Evolutionary conservation across 2,113 vertebrate genomes (phyloP).

Genomic region (Melanostigma gelatinosum): DNA sequence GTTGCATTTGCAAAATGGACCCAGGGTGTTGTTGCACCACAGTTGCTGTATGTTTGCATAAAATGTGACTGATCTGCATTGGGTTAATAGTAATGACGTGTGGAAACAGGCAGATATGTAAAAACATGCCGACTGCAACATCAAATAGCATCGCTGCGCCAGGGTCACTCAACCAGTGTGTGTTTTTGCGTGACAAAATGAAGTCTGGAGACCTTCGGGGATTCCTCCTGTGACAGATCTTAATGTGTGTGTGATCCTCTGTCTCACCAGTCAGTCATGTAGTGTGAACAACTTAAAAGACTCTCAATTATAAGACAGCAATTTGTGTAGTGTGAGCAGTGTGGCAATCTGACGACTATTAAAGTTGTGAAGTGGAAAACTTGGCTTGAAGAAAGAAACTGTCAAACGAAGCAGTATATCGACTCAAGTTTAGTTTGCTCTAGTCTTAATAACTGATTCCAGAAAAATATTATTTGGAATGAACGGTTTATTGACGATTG

Average conservation of each 20-base stretch:
- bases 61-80: not conserved
- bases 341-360: not conserved
- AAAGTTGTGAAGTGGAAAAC: not conserved
- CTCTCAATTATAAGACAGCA: no score
- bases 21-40: no score
- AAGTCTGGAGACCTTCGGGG: not conserved
- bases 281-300: no score
- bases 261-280: no score
- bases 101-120: no score
- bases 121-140: no score
- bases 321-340: not conserved
- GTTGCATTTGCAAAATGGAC: no score
- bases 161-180: not conserved
- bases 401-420: not conserved
- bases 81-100: no score
- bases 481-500: not conserved
- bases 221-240: no score
- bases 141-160: no score
- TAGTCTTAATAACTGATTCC: not conserved
- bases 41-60: no score
- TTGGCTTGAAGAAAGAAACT: not conserved
- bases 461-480: not conserved
- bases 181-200: not conserved
- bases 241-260: no score
- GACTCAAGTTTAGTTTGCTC: not conserved